phyloP scores from a whole-genome alignment of 1,140 invertebrate species.

The Episyrphus balteatus region DNA sequence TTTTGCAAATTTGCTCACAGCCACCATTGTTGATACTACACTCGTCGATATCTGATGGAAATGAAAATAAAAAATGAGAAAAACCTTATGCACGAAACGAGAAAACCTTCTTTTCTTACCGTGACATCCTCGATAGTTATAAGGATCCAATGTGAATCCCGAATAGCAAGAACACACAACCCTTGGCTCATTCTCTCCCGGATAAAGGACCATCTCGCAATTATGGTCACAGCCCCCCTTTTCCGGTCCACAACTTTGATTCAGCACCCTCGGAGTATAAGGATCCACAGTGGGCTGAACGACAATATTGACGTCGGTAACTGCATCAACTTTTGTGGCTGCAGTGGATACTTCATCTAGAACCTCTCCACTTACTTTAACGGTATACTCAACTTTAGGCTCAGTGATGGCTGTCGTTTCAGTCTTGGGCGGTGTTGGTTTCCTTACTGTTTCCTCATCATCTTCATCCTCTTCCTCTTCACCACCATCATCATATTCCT shows the following conservation, averaged over 20 bases:
- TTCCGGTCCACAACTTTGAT: constrained; percentile 21
- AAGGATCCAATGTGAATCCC: constrained; percentile 25
- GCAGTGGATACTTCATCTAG: not conserved
- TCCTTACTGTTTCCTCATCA: not conserved
- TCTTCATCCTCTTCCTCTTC: constrained; percentile 8
- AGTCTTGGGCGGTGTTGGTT: constrained; percentile 13
- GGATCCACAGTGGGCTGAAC: constrained; percentile 18
- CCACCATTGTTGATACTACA: constrained; percentile 56
- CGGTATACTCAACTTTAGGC: not conserved
- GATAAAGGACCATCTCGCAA: constrained; percentile 25
- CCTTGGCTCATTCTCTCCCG: constrained; percentile 25
- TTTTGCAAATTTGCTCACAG: constrained; percentile 51
- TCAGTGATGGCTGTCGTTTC: constrained; percentile 1
- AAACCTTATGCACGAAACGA: not conserved
- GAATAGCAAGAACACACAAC: constrained; percentile 24
- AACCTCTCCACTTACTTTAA: not conserved
- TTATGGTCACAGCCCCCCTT: constrained; percentile 32
- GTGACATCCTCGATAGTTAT: constrained; percentile 23
- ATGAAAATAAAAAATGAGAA: not conserved
- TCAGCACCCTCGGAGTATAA: constrained; percentile 21
- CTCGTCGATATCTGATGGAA: constrained; percentile 58
- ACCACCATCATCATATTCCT: constrained; percentile 18
- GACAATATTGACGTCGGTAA: constrained; percentile 11
- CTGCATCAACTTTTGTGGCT: not conserved
- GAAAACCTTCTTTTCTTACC: constrained; percentile 13